These are phyloP conservation scores for Conus betulinus DNA, from an alignment of 1,140 invertebrate species.

Conservation along the genomic window DNA sequence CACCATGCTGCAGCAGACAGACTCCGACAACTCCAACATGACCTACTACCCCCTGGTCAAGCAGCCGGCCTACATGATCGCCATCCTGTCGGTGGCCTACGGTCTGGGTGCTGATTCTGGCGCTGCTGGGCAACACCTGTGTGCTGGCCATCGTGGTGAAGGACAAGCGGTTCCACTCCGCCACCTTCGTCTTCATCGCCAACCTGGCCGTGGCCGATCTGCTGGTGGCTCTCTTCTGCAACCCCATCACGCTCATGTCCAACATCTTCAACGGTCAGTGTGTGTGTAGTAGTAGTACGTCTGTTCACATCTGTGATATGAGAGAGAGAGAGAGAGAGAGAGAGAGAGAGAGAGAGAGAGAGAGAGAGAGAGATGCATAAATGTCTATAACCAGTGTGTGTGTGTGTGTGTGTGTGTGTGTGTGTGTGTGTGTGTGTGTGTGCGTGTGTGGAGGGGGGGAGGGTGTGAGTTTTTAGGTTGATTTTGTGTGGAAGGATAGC, in stretches of 20 bases:
- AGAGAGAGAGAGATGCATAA: no score
- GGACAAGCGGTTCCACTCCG: slow-evolving; percentile 89
- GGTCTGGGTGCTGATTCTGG: slow-evolving; percentile 83
- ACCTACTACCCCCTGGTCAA: slow-evolving; percentile 37
- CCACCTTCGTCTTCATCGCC: slow-evolving; percentile 94
- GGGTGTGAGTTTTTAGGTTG: no score
- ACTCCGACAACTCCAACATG: background rate
- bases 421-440: no score
- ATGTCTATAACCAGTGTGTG: no score
- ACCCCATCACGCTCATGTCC: slow-evolving; percentile 87
- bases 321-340: no score
- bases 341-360: no score
- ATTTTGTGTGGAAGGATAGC: no score
- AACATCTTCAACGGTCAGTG: slow-evolving; percentile 62
- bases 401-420: no score
- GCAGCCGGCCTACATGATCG: slow-evolving; percentile 53
- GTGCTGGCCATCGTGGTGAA: slow-evolving; percentile 90
- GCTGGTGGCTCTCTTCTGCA: slow-evolving; percentile 90
- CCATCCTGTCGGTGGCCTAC: slow-evolving; percentile 53
- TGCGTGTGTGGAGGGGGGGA: no score
- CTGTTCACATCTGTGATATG: no score
- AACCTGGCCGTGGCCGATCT: slow-evolving; percentile 94
- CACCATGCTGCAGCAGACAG: background rate
- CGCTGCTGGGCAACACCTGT: slow-evolving; percentile 90
- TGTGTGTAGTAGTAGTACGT: background rate